A percentile compares a stretch with the other conserved stretches of the same genome.
Conservation (phyloP, 2,888 invertebrate genomes). For the Eumerus sabulonum region DNA sequence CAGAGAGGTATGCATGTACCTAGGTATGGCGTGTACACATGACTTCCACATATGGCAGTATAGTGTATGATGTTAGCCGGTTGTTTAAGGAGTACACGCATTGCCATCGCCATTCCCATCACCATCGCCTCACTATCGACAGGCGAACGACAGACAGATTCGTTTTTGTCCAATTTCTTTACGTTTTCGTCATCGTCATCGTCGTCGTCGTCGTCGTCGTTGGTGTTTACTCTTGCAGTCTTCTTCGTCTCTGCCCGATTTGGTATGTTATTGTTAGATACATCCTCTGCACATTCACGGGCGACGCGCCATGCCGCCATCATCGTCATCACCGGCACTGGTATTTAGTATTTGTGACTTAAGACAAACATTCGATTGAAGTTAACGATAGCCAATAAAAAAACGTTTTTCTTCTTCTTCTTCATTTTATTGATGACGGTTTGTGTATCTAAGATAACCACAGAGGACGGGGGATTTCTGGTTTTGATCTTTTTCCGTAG, state of each 20-base stretch:
- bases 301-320: neutral
- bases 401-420: slow-evolving; percentile 15
- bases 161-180: slow-evolving; percentile 42
- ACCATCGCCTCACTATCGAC: slow-evolving; percentile 43
- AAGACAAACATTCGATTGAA: slow-evolving; percentile 58
- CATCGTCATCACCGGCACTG: too few species aligned
- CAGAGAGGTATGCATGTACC: slow-evolving; percentile 11
- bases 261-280: too few species aligned
- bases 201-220: neutral
- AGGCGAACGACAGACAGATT: slow-evolving; percentile 50
- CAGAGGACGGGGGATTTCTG: slow-evolving; percentile 5
- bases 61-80: slow-evolving; percentile 43
- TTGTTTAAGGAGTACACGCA: slow-evolving; percentile 5
- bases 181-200: slow-evolving; percentile 26
- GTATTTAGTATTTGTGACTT: slow-evolving; percentile 58
- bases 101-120: too few species aligned
- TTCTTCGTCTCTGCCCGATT: too few species aligned
- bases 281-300: too few species aligned
- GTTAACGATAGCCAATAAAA: slow-evolving; percentile 41
- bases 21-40: neutral
- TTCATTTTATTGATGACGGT: slow-evolving; percentile 3
- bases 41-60: slow-evolving; percentile 33
- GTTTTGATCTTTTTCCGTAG: slow-evolving; percentile 9
- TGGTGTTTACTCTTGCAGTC: slow-evolving; percentile 48
- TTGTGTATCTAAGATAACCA: slow-evolving; percentile 57